Base-by-base conservation (phyloP, 2,888 invertebrate genomes). In the Drosophila rellima region DNA sequence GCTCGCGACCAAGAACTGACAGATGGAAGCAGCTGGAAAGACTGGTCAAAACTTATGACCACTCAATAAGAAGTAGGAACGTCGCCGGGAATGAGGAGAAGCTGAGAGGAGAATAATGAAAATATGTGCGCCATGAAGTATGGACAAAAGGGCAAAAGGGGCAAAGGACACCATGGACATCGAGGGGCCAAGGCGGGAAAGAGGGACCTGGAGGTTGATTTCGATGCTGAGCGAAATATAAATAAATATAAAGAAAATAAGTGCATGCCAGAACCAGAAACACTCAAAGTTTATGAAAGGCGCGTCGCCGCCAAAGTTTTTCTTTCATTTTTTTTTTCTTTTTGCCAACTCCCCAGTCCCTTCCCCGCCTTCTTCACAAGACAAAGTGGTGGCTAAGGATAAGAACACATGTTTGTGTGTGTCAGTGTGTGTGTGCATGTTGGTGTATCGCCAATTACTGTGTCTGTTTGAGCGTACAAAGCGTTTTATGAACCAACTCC, bases 401-500 rank as follows among this genome's bases (percentile, higher is more conserved):
- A 66, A 65, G 45, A 62, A 35, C 64, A 52, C 64, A 44, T 48
- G 50, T 64, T 61, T 56, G 48, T 47, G 35, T 55, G 39, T 65
- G 44, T 15, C 37, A 51, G 50, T 64, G 63, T 55, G 48, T 68
- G 47, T 60, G 59, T 42, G 50, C 51, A 50, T 45, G 54, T 63
- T 20, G 44, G 51, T 86, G 83, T 88, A 88, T 82, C 90, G 88
- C 83, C 90, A 85, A 89, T 85, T 85, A 85, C 90, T 86, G 90
- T 85, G 90, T 88, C 90, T 89, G 88, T 88, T 85, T 85, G 85
- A 85, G 85, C 90, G 88, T 88, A 82, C 88, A 85, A 85, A 83
- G 83, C 83, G 89, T 83, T 87, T 83, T 87, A 89, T 83, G 81
- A 89, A 88, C 86, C 90, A 88, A 88, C 89, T 82, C 67, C 33